Evolutionary conservation across 1,140 invertebrate species (phyloP), one percentile per base, ranked within the genome.

Genomic region (Armadillidium nasatum): DNA sequence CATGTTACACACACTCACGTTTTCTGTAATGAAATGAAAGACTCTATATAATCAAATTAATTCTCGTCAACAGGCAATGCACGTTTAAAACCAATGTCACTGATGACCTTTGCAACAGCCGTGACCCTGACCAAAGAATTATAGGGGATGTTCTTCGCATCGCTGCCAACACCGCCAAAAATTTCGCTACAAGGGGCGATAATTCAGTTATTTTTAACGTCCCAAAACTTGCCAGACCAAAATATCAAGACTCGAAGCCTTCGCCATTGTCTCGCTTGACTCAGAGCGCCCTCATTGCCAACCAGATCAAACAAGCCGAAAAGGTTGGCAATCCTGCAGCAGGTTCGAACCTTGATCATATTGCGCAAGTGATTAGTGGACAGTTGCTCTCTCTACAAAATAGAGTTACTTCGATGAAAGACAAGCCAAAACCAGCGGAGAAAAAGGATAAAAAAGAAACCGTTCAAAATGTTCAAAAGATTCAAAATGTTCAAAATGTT

Each of bases 31-130:
- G 10, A 15, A 7, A 68, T 68, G 23, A 7, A 68, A 21, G 10
- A 0, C 19, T n/a, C 10, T 68, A 13, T 4, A n/a, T n/a, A 68
- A 21, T 21, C 23, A 68, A 21, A 4, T 68, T 33, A n/a, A 33
- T 60, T 60, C 19, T 19, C 50, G 50, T 44, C 22, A 54, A 9
- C 73, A 75, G 73, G 73, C 67, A 33, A 21, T 75, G 73, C 54
- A 75, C 73, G 21, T 75, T 75, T 67, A 75, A 75, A 33, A 75
- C 73, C 23, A 75, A 33, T 22, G 73, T 75, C 6, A 60, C 73
- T 11, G 73, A 75, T 54, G 54, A 75, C 73, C 66, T 75, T 44
- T 75, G 73, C 60, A 75, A 75, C 60, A 75, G 73, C n/a, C 73
- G 54, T 11, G 69, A 45, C 66, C 33, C 73, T 11, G 73, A 75